Evolutionary conservation across 2,797 vertebrate genomes (phyloP).

Genomic region (Macropodus opercularis): DNA sequence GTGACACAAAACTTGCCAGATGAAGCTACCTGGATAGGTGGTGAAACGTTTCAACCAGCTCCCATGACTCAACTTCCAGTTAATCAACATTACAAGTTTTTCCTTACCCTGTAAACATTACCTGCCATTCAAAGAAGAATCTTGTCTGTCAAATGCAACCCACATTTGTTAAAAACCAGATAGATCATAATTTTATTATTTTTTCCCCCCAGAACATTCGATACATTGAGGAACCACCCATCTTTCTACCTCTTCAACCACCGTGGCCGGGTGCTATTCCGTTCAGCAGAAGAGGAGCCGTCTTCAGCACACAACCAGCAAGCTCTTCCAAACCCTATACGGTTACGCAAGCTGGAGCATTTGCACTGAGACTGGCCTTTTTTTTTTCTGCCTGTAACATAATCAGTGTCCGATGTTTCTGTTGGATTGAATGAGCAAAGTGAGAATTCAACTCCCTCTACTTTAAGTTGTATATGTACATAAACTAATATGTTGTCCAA

Average conservation of each 20-base stretch:
- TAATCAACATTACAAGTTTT: too few species aligned
- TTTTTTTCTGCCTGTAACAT: constrained; percentile 59
- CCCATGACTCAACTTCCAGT: too few species aligned
- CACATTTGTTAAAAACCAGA: too few species aligned
- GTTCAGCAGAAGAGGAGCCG: constrained; percentile 84
- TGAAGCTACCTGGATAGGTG: too few species aligned
- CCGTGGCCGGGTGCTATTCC: constrained; percentile 91
- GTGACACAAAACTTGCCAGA: too few species aligned
- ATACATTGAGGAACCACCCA: constrained; percentile 97
- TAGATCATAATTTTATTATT: too few species aligned
- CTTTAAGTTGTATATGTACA: constrained; percentile 87
- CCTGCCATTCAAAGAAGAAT: too few species aligned
- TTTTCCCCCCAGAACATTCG: constrained; percentile 87
- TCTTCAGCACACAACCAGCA: constrained; percentile 84
- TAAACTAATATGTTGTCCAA: constrained; percentile 78
- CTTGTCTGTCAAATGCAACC: background rate
- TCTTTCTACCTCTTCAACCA: constrained; percentile 99
- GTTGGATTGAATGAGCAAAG: constrained; percentile 76
- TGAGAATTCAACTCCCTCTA: constrained; percentile 54
- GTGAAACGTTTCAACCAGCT: too few species aligned
- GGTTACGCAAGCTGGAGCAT: constrained; percentile 94
- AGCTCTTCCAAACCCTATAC: constrained; percentile 88
- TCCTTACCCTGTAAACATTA: fast-evolving
- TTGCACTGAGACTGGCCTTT: constrained; percentile 89
- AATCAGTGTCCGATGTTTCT: constrained; percentile 80